phyloP scores from a whole-genome alignment of 2,797 vertebrate species.

The Xerus rutilus region DNA sequence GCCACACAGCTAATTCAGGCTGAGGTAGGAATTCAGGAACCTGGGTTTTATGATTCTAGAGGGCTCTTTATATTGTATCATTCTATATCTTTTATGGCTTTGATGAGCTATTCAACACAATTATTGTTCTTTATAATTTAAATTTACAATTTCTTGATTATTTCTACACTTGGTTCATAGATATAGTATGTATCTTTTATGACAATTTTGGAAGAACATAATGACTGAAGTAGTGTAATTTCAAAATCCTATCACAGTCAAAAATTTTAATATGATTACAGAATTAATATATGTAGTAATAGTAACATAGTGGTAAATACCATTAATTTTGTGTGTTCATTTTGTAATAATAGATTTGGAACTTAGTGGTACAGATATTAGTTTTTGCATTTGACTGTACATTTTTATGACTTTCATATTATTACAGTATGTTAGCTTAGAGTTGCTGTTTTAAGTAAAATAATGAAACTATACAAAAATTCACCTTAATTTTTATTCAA shows the following conservation, averaged over 20 bases:
- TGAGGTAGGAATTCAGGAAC: conserved; percentile 25
- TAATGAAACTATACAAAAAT: background rate
- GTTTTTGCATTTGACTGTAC: conserved; percentile 41
- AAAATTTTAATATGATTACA: conserved; percentile 10
- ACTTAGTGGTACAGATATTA: background rate
- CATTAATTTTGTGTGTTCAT: conserved; percentile 24
- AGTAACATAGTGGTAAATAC: background rate
- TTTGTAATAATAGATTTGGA: conserved; percentile 28
- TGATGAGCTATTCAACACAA: conserved; percentile 4
- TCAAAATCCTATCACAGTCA: conserved; percentile 18
- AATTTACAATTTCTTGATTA: conserved; percentile 29
- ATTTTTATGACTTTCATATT: conserved; percentile 47
- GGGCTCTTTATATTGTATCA: background rate
- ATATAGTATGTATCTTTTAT: conserved; percentile 6
- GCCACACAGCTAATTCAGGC: background rate
- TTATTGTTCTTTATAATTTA: conserved; percentile 7
- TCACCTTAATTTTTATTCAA: too few species aligned
- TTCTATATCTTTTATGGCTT: conserved; percentile 16
- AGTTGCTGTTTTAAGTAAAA: conserved; percentile 51
- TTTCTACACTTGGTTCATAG: background rate
- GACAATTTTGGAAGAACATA: conserved; percentile 13
- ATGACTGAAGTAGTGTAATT: conserved; percentile 41
- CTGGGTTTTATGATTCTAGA: conserved; percentile 6
- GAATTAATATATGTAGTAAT: background rate
- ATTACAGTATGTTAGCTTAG: conserved; percentile 19